A percentile compares a stretch with the other conserved stretches of the same genome.
phyloP scores from a whole-genome alignment of 2,888 invertebrate species.

The Clistopyga incitator region DNA sequence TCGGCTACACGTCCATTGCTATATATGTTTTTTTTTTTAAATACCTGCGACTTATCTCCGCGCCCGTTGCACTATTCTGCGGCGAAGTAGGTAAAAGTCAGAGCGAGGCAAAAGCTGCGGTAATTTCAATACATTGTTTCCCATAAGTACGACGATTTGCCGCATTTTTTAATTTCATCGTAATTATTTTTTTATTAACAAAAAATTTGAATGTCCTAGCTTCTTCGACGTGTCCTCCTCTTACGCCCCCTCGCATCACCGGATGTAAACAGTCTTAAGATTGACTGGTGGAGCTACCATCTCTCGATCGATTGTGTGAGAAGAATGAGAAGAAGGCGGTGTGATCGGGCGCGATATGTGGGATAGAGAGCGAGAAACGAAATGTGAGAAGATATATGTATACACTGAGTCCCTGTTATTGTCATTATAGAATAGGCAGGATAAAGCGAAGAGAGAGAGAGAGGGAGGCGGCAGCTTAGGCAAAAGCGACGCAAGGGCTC shows the following conservation, averaged over 20 bases:
- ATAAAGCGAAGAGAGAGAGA: slow-evolving; percentile 16
- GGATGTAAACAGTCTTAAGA: slow-evolving; percentile 7
- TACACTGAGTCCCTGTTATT: slow-evolving; percentile 62
- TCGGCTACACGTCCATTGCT: slow-evolving; percentile 40
- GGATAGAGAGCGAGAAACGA: slow-evolving; percentile 36
- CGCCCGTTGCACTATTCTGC: slow-evolving; percentile 19
- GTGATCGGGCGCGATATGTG: slow-evolving; percentile 66
- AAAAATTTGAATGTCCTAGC: too few species aligned
- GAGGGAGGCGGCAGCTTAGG: slow-evolving; percentile 43
- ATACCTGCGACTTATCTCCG: slow-evolving; percentile 23
- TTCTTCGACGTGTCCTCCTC: too few species aligned
- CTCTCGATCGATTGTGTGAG: slow-evolving; percentile 75
- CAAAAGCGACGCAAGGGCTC: slow-evolving; percentile 20
- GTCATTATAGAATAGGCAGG: slow-evolving; percentile 68
- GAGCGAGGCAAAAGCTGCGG: too few species aligned
- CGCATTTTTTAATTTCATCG: too few species aligned
- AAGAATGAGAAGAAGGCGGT: slow-evolving; percentile 73
- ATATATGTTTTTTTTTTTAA: slow-evolving; percentile 31
- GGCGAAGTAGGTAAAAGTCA: neutral
- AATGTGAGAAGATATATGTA: neutral
- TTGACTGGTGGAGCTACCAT: slow-evolving; percentile 10
- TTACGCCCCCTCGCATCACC: neutral
- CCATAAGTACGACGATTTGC: neutral
- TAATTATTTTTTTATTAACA: too few species aligned
- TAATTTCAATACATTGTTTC: too few species aligned